Evolutionary conservation across 1,140 invertebrate species (phyloP).

Genomic region (Musca domestica): DNA sequence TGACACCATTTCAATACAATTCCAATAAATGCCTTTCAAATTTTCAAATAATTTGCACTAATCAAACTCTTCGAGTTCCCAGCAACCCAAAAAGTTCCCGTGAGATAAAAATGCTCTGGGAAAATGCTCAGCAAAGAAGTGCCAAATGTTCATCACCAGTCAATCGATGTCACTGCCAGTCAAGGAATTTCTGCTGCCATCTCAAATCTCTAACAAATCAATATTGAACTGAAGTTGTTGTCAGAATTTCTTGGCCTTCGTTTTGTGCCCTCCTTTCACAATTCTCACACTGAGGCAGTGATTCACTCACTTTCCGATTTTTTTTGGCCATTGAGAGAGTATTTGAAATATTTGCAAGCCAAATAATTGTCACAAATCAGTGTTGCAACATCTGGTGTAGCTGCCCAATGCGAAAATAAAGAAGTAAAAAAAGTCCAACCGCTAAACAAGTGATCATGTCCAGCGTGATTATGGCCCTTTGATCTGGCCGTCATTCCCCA

Average conservation of each 20-base stretch:
- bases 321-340: neutral
- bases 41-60: too few relatives aligned
- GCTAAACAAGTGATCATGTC: conserved; percentile 23
- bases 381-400: conserved; percentile 13
- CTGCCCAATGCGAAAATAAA: neutral
- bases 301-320: too few relatives aligned
- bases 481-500: conserved; percentile 1
- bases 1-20: too few relatives aligned
- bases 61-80: neutral
- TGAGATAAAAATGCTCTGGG: conserved; percentile 14
- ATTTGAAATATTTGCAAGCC: neutral
- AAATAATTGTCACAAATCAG: conserved; percentile 6
- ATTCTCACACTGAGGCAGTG: too few relatives aligned
- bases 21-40: too few relatives aligned
- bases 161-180: neutral
- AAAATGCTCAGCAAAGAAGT: neutral
- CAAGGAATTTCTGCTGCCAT: neutral
- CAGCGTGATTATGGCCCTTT: neutral
- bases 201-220: conserved; percentile 15
- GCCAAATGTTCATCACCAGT: neutral
- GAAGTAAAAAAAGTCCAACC: conserved; percentile 4
- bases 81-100: conserved; percentile 11
- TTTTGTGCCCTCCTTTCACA: neutral
- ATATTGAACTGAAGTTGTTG: neutral
- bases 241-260: neutral